Evolutionary conservation across 2,797 vertebrate genomes (phyloP), one percentile per base, ranked within the genome.

Genomic region (Glyptemys insculpta): DNA sequence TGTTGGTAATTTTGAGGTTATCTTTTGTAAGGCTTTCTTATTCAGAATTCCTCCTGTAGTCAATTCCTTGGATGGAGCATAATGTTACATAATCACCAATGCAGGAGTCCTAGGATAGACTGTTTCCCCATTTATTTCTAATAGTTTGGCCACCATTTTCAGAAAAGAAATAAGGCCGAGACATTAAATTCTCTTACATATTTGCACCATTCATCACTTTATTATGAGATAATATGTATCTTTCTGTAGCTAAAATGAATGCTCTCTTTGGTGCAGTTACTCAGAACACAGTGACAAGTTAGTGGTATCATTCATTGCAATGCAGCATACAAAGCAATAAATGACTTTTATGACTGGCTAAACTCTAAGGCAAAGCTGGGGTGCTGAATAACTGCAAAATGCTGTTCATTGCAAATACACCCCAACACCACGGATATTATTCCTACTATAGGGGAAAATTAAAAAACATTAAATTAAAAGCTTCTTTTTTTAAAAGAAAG

Each of bases 381-480:
- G 4, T 78, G 56, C 34, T 92, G 79, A 96, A 91, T 82, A 94
- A 91, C 52, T 50, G 81, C 2, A 5, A 92, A 89, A 92, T 93
- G 4, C 23, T 92, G 54, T 85, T 94, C 86, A 88, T 83, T 94
- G 52, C 57, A 85, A 76, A 27, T 57, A 21, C 2, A 90, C 29
- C 56, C 57, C 10, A 53, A 62, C 94, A 41, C 27, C 27, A 82
- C 23, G 53, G 72, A 74, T 0, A 0, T 37, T 83, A 6, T 79
- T 80, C 59, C 82, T 81, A n/a, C 85, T 47, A 82, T 5, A 65
- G 15, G 1, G 41, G 8, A 92, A 91, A 41, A 41, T 72, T 12
- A 3, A 7, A 41, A 72, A 81, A 9, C 2, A 41, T 47, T 57
- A 3, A 47, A 62, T 68, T 68, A 21, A 37, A 27, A 56, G 6